Evolutionary conservation across 2,113 vertebrate species (phyloP), one percentile per base, ranked within the genome.

Genomic region (Sinocyclocheilus anophthalmus): DNA sequence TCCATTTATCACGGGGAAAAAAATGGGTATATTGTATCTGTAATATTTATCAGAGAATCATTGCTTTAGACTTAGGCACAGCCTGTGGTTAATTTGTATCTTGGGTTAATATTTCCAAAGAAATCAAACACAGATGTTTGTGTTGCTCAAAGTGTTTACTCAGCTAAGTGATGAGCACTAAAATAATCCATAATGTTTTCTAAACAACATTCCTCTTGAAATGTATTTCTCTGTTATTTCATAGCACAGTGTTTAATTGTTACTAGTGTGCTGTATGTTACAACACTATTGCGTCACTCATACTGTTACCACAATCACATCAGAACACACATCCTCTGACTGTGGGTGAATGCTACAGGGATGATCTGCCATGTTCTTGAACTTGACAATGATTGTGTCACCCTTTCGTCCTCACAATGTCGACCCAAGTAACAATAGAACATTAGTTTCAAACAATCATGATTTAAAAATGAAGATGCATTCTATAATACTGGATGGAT

Each of bases 341-440:
- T 93, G 97, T 30, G 97, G 95, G 88, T 98, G 97, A 89, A 99
- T 95, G 91, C 94, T 99, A 77, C 96, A 87, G 0, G 93, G 90
- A 57, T 93, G 94, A 50, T 93, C 92, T 12, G 96, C 98, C 95
- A 96, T 95, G 90, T 99, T 99, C 91, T 93, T 96, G 91, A 99
- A 96, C 57, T 97, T 96, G 90, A 99, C 95, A 9, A 96, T 92
- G 42, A 99, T 91, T 2, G 89, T 95, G 84, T 99, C 98, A 42
- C 96, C 97, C 87, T 95, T 95, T 93, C 97, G 95, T 0, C 95
- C 97, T 84, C 91, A 96, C 72, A 99, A 91, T 0, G 96, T 97
- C 70, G 98, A 98, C 42, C 98, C 98, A 1, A 99, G 92, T 33
- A 99, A 93, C 69, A 98, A 98, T 99, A 83, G 14, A 88, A 87